Evolutionary conservation across 2,797 vertebrate genomes (phyloP).

Genomic region (Diceros bicornis): DNA sequence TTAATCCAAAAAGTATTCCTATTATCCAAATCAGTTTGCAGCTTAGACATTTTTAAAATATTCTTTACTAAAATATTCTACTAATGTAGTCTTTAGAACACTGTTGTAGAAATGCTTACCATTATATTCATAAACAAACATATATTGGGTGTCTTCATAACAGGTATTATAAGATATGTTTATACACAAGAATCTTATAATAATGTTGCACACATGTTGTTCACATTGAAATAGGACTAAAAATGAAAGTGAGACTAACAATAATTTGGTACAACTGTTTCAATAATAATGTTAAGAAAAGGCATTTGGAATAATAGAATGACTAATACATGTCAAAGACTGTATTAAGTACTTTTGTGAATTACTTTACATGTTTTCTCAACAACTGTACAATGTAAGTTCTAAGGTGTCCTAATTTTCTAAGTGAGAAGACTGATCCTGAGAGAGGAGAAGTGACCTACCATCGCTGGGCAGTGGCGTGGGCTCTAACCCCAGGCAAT

Average conservation of each 20-base stretch:
- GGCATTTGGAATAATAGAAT: not conserved
- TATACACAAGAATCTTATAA: not conserved
- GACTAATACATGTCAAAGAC: not conserved
- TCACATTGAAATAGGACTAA: not conserved
- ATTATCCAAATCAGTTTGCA: not conserved
- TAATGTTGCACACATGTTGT: not conserved
- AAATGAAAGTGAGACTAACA: not conserved
- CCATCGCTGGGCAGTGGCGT: not conserved
- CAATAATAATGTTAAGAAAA: not conserved
- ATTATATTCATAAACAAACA: not conserved
- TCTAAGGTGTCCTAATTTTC: not conserved
- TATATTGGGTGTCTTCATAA: not conserved
- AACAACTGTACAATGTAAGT: not conserved
- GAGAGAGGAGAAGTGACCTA: not conserved
- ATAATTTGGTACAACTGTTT: not conserved
- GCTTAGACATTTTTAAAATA: not conserved
- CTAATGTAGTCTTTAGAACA: not conserved
- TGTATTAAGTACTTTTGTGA: not conserved
- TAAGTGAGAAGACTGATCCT: not conserved
- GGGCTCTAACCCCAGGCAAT: not conserved
- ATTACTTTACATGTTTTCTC: constrained; percentile 22
- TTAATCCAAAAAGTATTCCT: not conserved
- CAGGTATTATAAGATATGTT: not conserved
- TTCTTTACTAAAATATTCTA: constrained; percentile 8
- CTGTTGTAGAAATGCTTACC: not conserved